Base-by-base conservation (phyloP, 2,797 vertebrate genomes). In the Pseudomugil tenellus region DNA sequence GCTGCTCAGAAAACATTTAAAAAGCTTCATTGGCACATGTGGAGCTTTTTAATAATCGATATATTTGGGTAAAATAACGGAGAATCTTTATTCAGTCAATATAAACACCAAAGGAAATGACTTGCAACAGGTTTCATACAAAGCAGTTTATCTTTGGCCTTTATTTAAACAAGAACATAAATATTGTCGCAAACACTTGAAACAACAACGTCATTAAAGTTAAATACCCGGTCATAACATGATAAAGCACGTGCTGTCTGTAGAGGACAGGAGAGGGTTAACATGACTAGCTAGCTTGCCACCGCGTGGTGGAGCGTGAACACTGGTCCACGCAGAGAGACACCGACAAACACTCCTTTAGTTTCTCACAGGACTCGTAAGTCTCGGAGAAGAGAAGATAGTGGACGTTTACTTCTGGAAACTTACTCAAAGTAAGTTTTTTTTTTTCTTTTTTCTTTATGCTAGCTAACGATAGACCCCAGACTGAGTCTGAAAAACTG, bases 391-490 rank as follows among this genome's bases (percentile, higher is more conserved):
- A 0, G 34, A 14, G n/a, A 14, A 6, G 2, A 21, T 29, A 52
- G 51, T 29, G 49, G 73, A 78, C 65, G 3, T 35, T 11, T 13
- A 12, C 23, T 21, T 54, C 16, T 11, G 46, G 26, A 56, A 39
- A 63, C 52, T 26, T 48, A 53, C 31, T 55, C 17, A 16, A 67
- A 70, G 86, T 88, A 81, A 87, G 89, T 84, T 1, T 65, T 13
- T 0, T 0, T 14, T 10, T 0, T 26, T 26, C n/a, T n/a, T n/a
- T n/a, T n/a, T n/a, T n/a, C n/a, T n/a, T n/a, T n/a, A n/a, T n/a
- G n/a, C n/a, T n/a, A n/a, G n/a, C n/a, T n/a, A n/a, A n/a, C n/a
- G 4, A 9, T 19, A 1, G 34, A 13, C 28, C 7, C 4, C 1
- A 2, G 1, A 0, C 4, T 4, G 16, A 12, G 1, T 23, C 0